A percentile compares a stretch with the other conserved stretches of the same genome.
phyloP scores from a whole-genome alignment of 2,888 invertebrate species.

The Neoascia interrupta region DNA sequence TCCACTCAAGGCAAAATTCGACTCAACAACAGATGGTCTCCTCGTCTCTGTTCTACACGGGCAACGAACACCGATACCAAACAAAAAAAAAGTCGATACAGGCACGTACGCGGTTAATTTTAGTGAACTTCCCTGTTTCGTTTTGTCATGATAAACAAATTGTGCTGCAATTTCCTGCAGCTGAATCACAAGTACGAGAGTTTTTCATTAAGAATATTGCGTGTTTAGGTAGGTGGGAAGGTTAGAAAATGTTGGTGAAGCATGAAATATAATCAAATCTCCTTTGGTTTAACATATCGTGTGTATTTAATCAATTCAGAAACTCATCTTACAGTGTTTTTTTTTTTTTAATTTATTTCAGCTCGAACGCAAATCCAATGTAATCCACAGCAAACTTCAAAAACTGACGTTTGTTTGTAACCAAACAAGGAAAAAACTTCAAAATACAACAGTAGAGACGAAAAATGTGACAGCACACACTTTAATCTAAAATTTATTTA shows the following conservation, averaged over 20 bases:
- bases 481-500: constrained; percentile 31
- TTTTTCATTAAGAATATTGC: too few species aligned
- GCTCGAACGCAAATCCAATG: constrained; percentile 52
- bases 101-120: constrained; percentile 9
- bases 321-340: constrained; percentile 37
- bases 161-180: too few species aligned
- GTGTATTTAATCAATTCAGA: constrained; percentile 17
- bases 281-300: too few species aligned
- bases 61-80: constrained; percentile 8
- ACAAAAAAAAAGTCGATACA: constrained; percentile 10
- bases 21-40: constrained; percentile 68
- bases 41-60: not conserved
- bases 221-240: too few species aligned
- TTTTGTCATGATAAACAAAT: not conserved
- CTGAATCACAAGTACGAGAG: too few species aligned
- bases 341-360: constrained; percentile 41
- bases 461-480: constrained; percentile 46
- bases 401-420: constrained; percentile 55
- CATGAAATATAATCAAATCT: too few species aligned
- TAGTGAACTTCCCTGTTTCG: not conserved
- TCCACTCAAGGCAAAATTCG: constrained; percentile 54
- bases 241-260: too few species aligned
- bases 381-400: constrained; percentile 40
- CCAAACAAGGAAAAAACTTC: constrained; percentile 11
- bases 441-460: constrained; percentile 41